Conservation (phyloP, 2,797 vertebrate genomes). For the Sciaenops ocellatus region DNA sequence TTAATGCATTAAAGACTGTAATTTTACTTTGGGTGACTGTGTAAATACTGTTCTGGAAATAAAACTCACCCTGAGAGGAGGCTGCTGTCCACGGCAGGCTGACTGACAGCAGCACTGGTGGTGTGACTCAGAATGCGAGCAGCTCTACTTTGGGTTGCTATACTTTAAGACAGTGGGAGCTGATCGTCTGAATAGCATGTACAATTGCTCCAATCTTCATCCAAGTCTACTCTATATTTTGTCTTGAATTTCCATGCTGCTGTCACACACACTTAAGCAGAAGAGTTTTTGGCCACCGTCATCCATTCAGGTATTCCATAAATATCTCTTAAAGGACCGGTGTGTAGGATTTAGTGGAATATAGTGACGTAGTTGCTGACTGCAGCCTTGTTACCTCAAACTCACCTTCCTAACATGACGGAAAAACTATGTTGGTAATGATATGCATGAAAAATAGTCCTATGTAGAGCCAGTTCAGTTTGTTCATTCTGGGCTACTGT, state of each 20-base stretch:
- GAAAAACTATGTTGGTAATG: too few species aligned
- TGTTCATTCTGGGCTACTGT: too few species aligned
- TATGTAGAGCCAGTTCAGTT: too few species aligned
- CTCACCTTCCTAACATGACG: too few species aligned
- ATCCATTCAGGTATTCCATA: neutral
- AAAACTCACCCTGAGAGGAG: conserved; percentile 32
- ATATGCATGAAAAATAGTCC: too few species aligned
- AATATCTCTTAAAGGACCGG: neutral
- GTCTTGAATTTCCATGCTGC: neutral
- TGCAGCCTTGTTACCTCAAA: too few species aligned
- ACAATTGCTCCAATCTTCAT: conserved; percentile 15
- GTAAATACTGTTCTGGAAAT: neutral
- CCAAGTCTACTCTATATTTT: neutral
- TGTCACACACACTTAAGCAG: neutral
- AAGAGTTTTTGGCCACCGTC: neutral
- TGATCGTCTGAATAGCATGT: neutral
- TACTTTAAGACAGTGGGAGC: too few species aligned
- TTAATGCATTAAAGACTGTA: conserved; percentile 2
- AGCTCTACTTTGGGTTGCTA: neutral
- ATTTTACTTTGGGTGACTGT: conserved; percentile 14
- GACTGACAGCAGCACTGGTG: conserved; percentile 30
- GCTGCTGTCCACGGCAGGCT: conserved; percentile 1
- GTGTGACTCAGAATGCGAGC: conserved; percentile 22
- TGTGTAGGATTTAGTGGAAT: too few species aligned
- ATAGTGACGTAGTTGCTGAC: too few species aligned